phyloP scores from a whole-genome alignment of 2,113 vertebrate species.

The Salvelinus namaycush region DNA sequence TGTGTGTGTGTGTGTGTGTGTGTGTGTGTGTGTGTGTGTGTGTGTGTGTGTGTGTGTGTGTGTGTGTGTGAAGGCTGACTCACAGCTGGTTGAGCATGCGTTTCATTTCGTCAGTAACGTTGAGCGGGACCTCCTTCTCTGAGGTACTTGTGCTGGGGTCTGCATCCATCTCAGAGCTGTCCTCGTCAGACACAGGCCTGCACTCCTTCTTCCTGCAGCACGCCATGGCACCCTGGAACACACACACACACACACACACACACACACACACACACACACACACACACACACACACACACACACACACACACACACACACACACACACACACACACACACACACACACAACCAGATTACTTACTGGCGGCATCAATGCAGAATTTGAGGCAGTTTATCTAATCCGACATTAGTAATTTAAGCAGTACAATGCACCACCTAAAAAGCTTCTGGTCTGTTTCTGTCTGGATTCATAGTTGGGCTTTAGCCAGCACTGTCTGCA shows the following conservation, averaged over 20 bases:
- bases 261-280: constrained; percentile 12
- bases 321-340: background rate
- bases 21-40: too few relatives aligned
- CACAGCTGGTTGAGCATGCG: constrained; percentile 98
- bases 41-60: too few relatives aligned
- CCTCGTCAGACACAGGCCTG: constrained; percentile 82
- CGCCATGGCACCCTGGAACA: constrained; percentile 56
- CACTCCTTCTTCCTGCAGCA: constrained; percentile 85
- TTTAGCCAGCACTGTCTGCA: constrained; percentile 39
- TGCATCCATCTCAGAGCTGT: constrained; percentile 87
- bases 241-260: constrained; percentile 3
- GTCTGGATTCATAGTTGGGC: constrained; percentile 23
- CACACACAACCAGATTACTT: background rate
- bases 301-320: constrained; percentile 13
- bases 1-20: too few relatives aligned
- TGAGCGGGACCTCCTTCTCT: constrained; percentile 88
- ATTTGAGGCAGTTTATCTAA: background rate
- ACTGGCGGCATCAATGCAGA: background rate
- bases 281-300: constrained; percentile 13
- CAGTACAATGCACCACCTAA: background rate
- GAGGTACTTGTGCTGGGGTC: constrained; percentile 80
- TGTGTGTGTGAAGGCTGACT: constrained; percentile 57
- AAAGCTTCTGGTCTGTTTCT: constrained; percentile 12
- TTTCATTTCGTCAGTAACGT: constrained; percentile 99
- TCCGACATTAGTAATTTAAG: background rate